Base-by-base conservation (phyloP, 2,888 invertebrate genomes). In the Ferrisia virgata region DNA sequence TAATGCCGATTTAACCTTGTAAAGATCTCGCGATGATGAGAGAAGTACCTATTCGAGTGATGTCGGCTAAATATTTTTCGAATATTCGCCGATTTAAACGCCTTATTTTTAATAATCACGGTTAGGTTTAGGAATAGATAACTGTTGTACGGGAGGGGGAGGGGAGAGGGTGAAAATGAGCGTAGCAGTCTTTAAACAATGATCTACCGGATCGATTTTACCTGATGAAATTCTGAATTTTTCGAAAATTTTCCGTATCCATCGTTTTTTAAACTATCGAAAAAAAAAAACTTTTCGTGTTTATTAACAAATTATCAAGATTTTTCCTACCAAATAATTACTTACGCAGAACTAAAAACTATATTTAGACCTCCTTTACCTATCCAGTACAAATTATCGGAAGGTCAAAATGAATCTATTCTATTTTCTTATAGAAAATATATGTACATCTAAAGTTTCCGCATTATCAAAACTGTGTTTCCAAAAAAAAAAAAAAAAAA, bases 371-470 rank as follows among this genome's bases (percentile, higher is more conserved):
- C 13, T 25, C 58, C 58, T 33, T 33, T n/a, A 36, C n/a, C 72
- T 18, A 72, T 28, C 18, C 72, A 33, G 9, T 15, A 15, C 47
- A 18, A 47, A 47, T 4, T 47, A 18, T 47, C n/a, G 33, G 72
- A 72, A 72, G 72, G 72, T 72, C 72, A 72, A 36, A 72, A 72
- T n/a, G 36, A 72, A 33, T 33, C n/a, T 33, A 33, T 72, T 33
- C 33, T 28, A 25, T 72, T 72, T 33, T 33, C 47, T 33, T 5
- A 28, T 33, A 33, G n/a, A 72, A 69, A 72, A 72, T 72, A 64
- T 8, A 36, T 36, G 4, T 36, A 36, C 28, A 28, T 64, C 13
- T 18, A n/a, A 72, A 36, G 4, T 72, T 36, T 36, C 72, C 72
- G n/a, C 72, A 31, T 11, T 33, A 31, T n/a, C 13, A 15, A 6